Base-by-base conservation (phyloP, 2,797 vertebrate species). In the Myripristis murdjan region DNA sequence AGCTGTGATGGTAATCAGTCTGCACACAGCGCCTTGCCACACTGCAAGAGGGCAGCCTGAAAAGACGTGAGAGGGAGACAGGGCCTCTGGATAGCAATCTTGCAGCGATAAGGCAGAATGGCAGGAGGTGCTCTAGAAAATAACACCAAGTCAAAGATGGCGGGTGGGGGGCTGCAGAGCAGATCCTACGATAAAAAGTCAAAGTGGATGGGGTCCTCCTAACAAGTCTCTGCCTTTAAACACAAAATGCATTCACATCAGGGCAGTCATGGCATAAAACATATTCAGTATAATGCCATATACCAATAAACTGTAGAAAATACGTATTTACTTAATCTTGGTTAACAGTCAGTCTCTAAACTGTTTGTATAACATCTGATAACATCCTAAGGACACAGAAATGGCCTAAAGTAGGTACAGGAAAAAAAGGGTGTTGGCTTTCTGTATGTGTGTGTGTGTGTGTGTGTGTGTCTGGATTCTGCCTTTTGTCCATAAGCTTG, bases 1-100 rank as follows among this genome's bases (percentile, higher is more conserved):
- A 59, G 64, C 73, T 69, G 28, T 35, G 92, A 95, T 94, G 80
- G 31, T 75, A 88, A 95, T 95, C 93, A 85, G 92, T 82, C 87
- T 90, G 86, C 69, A 79, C 78, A 76, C 75, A 55, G 70, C 43
- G 71, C 56, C 57, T 52, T 18, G 6, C 53, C 52, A 31, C 44
- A 43, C 66, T 43, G 68, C 62, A 47, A 67, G 35, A 75, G 64
- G 71, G 60, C 54, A 56, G 44, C 37, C 58, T 52, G 64, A 62
- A 89, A 70, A 81, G 62, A 82, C n/a, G 35, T 77, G 63, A 67
- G 70, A 80, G 60, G 6, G 59, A 84, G 79, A 83, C 52, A 37
- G 81, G 44, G 65, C 62, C 28, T 65, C 49, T 35, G 73, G 87
- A 86, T 84, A 77, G 60, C 16, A 31, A 86, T 87, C 88, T 89